Conservation (phyloP, 2,888 invertebrate species). For the Bombylius discolor region DNA sequence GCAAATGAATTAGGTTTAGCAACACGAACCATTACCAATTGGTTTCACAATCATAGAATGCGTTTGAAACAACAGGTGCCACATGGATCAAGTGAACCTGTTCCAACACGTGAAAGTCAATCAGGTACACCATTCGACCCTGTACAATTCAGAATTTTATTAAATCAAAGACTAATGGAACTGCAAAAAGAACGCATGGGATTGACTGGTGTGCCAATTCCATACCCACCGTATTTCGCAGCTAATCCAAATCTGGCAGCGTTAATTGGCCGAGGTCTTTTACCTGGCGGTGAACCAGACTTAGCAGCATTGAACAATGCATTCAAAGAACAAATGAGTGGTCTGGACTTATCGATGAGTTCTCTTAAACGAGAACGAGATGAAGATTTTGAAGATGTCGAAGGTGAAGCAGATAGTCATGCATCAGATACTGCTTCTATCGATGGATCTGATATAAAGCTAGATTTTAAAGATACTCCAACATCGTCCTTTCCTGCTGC, state of each 20-base stretch:
- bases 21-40: constrained; percentile 94
- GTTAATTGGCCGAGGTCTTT: constrained; percentile 53
- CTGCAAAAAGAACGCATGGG: constrained; percentile 76
- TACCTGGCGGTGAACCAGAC: constrained; percentile 47
- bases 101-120: constrained; percentile 58
- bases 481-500: constrained; percentile 38
- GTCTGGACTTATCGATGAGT: constrained; percentile 78
- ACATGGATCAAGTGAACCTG: constrained; percentile 59
- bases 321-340: constrained; percentile 68
- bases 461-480: constrained; percentile 20
- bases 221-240: constrained; percentile 65
- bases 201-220: constrained; percentile 59
- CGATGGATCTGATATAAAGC: constrained; percentile 20
- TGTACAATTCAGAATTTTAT: constrained; percentile 74
- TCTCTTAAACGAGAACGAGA: constrained; percentile 58
- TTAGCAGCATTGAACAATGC: constrained; percentile 43
- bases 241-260: constrained; percentile 65
- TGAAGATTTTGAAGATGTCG: constrained; percentile 37
- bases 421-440: constrained; percentile 27
- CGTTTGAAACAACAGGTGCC: constrained; percentile 84
- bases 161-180: constrained; percentile 79
- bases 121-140: constrained; percentile 74
- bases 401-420: constrained; percentile 52
- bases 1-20: constrained; percentile 83
- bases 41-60: constrained; percentile 99